These are phyloP conservation scores for Tiaroga cobitis DNA, from an alignment of 2,797 vertebrate species.

Conservation along the genomic window DNA sequence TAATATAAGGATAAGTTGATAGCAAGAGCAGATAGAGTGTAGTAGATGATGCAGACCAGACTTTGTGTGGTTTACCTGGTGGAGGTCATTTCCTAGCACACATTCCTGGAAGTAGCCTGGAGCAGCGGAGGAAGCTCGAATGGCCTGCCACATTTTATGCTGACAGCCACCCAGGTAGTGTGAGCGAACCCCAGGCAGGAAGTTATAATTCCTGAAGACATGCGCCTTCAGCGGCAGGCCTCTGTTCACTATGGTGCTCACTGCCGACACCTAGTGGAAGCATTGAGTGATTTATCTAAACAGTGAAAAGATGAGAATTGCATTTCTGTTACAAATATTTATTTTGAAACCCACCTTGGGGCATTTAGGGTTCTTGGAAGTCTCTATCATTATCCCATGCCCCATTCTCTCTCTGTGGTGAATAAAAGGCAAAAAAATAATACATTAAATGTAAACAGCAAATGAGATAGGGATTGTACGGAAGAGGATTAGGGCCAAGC, in stretches of 20 bases:
- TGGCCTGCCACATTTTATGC: conserved; percentile 95
- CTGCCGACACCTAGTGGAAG: conserved; percentile 90
- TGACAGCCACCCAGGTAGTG: conserved; percentile 91
- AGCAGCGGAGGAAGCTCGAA: conserved; percentile 94
- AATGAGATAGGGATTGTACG: no score
- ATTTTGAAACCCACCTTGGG: conserved; percentile 84
- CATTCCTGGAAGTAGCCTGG: conserved; percentile 97
- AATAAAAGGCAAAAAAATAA: not conserved
- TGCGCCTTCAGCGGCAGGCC: conserved; percentile 91
- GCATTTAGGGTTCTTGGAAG: conserved; percentile 87
- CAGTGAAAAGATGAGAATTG: not conserved
- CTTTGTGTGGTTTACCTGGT: conserved; percentile 81
- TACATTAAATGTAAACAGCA: not conserved
- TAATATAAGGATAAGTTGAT: not conserved
- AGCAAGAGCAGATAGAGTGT: not conserved
- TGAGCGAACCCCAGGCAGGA: conserved; percentile 89
- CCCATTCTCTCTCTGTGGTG: conserved; percentile 89
- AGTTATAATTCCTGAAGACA: conserved; percentile 94
- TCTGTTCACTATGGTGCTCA: conserved; percentile 94
- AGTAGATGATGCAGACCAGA: not conserved
- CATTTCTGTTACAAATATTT: not conserved
- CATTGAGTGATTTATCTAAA: not conserved
- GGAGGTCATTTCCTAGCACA: conserved; percentile 89
- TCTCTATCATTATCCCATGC: conserved; percentile 90
- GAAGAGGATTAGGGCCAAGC: no score